A percentile compares a stretch with the other conserved stretches of the same genome.
Evolutionary conservation across 1,140 invertebrate genomes (phyloP).

Genomic region (Palaemon carinicauda): DNA sequence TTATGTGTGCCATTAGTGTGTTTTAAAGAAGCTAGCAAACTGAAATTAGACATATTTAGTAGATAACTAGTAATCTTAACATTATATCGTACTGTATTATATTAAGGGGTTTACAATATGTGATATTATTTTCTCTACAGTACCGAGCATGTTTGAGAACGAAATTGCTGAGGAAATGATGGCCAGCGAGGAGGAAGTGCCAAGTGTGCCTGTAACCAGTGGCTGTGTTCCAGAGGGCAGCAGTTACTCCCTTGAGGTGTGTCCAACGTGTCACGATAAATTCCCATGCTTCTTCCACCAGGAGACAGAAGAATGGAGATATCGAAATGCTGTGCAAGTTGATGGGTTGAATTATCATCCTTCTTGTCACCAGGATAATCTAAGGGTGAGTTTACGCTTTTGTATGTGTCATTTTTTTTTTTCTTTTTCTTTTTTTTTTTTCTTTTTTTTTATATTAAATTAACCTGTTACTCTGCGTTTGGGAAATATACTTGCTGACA

Average conservation of each 20-base stretch:
- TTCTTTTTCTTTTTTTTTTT: no score
- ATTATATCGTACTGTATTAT: no score
- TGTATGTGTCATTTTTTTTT: background rate
- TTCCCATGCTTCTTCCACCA: slow-evolving; percentile 96
- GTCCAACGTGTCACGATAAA: slow-evolving; percentile 87
- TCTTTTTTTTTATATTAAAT: no score
- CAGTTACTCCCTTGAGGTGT: slow-evolving; percentile 69
- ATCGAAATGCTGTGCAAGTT: slow-evolving; percentile 81
- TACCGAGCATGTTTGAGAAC: slow-evolving; percentile 87
- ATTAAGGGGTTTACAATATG: no score
- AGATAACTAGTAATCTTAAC: background rate
- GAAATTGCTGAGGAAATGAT: slow-evolving; percentile 66
- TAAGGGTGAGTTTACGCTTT: slow-evolving; percentile 72
- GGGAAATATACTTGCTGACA: no score
- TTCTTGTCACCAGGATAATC: slow-evolving; percentile 85
- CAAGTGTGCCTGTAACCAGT: slow-evolving; percentile 70
- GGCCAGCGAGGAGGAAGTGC: slow-evolving; percentile 65
- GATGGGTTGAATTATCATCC: slow-evolving; percentile 89
- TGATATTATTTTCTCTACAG: slow-evolving; percentile 68
- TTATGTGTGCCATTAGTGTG: no score
- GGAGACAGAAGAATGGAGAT: slow-evolving; percentile 95
- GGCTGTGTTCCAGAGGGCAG: slow-evolving; percentile 32
- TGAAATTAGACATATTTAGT: no score
- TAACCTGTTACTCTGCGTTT: no score
- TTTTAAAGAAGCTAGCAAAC: no score